Percentiles rank a stretch among this genome's conserved stretches.
Conservation (phyloP, 2,797 vertebrate genomes). For the Clarias pachynema region DNA sequence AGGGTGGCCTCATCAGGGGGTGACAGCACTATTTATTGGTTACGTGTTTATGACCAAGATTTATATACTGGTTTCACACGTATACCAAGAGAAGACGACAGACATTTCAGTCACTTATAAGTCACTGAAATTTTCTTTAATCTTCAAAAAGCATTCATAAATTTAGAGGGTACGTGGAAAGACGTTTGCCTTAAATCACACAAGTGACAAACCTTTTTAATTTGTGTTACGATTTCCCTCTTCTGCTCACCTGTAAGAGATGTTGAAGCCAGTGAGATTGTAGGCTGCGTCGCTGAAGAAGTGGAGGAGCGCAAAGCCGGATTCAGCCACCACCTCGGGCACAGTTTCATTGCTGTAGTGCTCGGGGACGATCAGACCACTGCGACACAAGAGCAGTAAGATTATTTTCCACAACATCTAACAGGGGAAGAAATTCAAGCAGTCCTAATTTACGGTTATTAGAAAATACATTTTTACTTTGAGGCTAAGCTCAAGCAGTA, state of each 20-base stretch:
- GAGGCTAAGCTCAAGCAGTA: not conserved
- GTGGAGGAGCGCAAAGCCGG: constrained; percentile 89
- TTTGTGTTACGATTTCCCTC: not conserved
- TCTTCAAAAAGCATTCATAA: not conserved
- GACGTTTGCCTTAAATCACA: not conserved
- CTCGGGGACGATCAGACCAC: constrained; percentile 94
- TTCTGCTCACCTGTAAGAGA: constrained; percentile 88
- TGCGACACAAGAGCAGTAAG: constrained; percentile 57
- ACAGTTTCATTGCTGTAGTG: constrained; percentile 88
- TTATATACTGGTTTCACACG: not conserved
- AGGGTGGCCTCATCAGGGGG: not conserved
- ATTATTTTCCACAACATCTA: constrained; percentile 1
- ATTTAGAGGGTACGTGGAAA: not conserved
- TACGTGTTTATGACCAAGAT: not conserved
- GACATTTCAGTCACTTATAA: not conserved
- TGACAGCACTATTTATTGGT: not conserved
- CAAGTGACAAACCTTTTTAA: not conserved
- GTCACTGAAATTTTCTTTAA: not conserved
- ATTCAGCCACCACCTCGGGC: constrained; percentile 90
- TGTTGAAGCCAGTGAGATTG: constrained; percentile 98
- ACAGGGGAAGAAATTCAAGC: not conserved
- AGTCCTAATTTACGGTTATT: not conserved
- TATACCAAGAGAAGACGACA: not conserved
- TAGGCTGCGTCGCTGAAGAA: constrained; percentile 99
- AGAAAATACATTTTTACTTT: not conserved